Evolutionary conservation across 2,888 invertebrate species (phyloP), one percentile per base, ranked within the genome.

Genomic region (Heliconius ismenius): DNA sequence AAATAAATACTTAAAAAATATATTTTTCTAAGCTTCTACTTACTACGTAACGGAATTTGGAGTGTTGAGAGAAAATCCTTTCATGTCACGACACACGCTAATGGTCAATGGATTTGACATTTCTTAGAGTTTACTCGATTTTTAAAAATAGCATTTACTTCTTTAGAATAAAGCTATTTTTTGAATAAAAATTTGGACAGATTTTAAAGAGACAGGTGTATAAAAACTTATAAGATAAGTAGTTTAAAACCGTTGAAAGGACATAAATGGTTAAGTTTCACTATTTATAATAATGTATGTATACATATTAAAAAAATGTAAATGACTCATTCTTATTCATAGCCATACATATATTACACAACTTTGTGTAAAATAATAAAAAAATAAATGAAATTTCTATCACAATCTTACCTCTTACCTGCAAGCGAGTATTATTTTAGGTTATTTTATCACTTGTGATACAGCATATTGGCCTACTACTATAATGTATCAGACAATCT

Each of bases 401-500:
- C 24, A 67, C 43, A 39, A 43, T 11, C 3, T 39, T 58, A 70
- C 58, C 70, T n/a, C 32, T 39, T 58, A 70, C 58, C 70, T 70
- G 15, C 36, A 58, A 21, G 36, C 70, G 36, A 58, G 58, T 32
- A 3, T 58, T 70, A 21, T 70, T 70, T 32, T 70, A 70, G 70
- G 70, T 70, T 70, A 70, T 58, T 70, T 58, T 70, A 70, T 70
- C 70, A 70, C 70, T 70, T 58, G 75, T 78, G 73, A 80, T 74
- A 83, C 86, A 89, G 70, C 70, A 70, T 70, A 70, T n/a, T 54
- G 58, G 28, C 58, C 15, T 21, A 54, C 43, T 68, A 10, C 9
- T n/a, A n/a, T 58, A n/a, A 24, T 58, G n/a, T 91, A 91, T 91
- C 91, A 81, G 85, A 70, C 84, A 24, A 70, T n/a, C 54, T 54